Evolutionary conservation across 2,888 invertebrate species (phyloP), one percentile per base, ranked within the genome.

Genomic region (Nomada lathburiana): DNA sequence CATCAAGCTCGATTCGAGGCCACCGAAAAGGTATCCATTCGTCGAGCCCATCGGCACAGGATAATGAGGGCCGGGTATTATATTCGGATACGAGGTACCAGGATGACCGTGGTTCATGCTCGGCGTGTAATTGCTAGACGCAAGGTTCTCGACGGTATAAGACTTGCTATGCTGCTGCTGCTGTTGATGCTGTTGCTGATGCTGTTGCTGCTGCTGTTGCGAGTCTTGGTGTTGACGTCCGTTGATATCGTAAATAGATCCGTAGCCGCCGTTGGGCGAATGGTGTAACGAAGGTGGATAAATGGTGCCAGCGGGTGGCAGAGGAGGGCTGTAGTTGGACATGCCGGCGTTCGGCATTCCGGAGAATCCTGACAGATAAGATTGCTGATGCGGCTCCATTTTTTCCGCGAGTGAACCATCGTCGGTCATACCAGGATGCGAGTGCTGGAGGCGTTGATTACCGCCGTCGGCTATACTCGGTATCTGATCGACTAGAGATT

Each of bases 401-500:
- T 93, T 91, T 13, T 93, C 93, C 7, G 89, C 90, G 26, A 93
- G 85, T 0, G 90, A 86, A 18, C 80, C 80, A 9, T 93, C 93
- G 64, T 93, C 93, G 59, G 85, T 73, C 84, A 93, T 90, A 0
- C 89, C 90, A 0, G 90, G 86, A 62, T 92, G 92, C n/a, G 89
- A 71, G 47, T 93, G 93, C 18, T 92, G 92, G 0, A 93, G 85
- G 3, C 94, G 90, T 57, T 93, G 93, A 29, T 86, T 91, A 0
- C 93, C 93, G 11, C 96, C 96, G 90, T 98, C 97, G 75, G 97
- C 96, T 94, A 98, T 97, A 90, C 97, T 97, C 69, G 98, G 98
- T 94, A 98, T 98, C 95, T 98, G 98, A 94, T 98, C 98, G 85
- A 98, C 98, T 65, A 98, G 95, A 59, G 98, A 98, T 94, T 98